Evolutionary conservation across 2,113 vertebrate species (phyloP).

Genomic region (Mustela lutreola): DNA sequence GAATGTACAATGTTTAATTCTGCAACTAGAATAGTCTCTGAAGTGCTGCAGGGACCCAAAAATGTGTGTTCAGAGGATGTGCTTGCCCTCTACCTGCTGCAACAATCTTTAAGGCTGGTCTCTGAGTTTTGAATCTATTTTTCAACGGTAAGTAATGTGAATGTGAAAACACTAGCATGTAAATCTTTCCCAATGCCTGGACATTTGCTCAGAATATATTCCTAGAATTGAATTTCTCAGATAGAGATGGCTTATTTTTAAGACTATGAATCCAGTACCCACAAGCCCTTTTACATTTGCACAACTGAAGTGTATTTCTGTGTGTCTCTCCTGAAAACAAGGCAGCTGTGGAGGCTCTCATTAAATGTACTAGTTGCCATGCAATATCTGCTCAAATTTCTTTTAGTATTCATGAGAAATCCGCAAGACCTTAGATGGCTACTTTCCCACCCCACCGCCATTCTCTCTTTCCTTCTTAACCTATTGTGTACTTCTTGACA

Average conservation of each 20-base stretch:
- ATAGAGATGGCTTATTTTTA: neutral
- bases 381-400: neutral
- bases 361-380: too few species aligned
- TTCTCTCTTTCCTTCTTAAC: neutral
- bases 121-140: neutral
- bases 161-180: neutral
- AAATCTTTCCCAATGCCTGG: neutral
- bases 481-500: neutral
- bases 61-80: too few species aligned
- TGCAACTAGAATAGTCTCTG: neutral
- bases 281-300: neutral
- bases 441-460: neutral
- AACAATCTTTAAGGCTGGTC: neutral
- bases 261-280: too few species aligned
- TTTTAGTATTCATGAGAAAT: neutral
- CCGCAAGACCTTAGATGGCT: neutral
- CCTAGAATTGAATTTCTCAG: neutral
- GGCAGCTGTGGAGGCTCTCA: neutral
- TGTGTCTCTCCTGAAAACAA: neutral
- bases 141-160: neutral
- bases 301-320: too few species aligned
- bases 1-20: neutral
- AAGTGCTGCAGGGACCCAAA: neutral
- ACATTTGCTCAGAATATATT: neutral
- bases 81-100: neutral